Evolutionary conservation across 2,888 invertebrate species (phyloP), one percentile per base, ranked within the genome.

Genomic region (Sphaeridia pumilis): DNA sequence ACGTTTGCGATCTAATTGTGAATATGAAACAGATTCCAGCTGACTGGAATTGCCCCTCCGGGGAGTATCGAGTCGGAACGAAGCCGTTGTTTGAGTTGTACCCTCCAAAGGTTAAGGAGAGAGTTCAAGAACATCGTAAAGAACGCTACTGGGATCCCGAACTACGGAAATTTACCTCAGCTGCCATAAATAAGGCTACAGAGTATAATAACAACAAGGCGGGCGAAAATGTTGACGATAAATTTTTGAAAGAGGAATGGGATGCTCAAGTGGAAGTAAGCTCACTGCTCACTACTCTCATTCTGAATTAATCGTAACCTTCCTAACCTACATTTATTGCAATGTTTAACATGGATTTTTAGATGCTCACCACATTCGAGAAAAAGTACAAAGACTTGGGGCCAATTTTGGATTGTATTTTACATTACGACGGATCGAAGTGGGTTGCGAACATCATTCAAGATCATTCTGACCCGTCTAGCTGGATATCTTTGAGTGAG

Each of bases 371-470:
- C 64, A 76, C 73, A 56, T 76, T 83, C 45, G 94, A 97, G 60
- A 95, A 94, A 70, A 87, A 90, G 68, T 90, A 82, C 70, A 75
- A 73, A 51, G 93, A 95, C 68, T 71, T 81, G 7, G 95, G 94
- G 20, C 89, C 89, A 2, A 81, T 87, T 4, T 92, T 85, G 69
- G 98, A 98, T 71, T 90, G 93, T 73, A 78, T 98, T 47, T 78
- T 95, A 26, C 97, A 89, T 72, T 79, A 90, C 67, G 92, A 95
- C 73, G 93, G 93, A n/a, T 24, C 41, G 12, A 74, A 76, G 24
- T 64, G 60, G 58, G 59, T 51, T 42, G 55, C 52, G 12, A 38
- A 21, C 31, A 21, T 48, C 12, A 25, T 22, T 14, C 20, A 46
- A 21, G 41, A 43, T 17, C 42, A 22, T n/a, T 27, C 27, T 3